Conservation (phyloP, 2,797 vertebrate genomes). For the Falco peregrinus region DNA sequence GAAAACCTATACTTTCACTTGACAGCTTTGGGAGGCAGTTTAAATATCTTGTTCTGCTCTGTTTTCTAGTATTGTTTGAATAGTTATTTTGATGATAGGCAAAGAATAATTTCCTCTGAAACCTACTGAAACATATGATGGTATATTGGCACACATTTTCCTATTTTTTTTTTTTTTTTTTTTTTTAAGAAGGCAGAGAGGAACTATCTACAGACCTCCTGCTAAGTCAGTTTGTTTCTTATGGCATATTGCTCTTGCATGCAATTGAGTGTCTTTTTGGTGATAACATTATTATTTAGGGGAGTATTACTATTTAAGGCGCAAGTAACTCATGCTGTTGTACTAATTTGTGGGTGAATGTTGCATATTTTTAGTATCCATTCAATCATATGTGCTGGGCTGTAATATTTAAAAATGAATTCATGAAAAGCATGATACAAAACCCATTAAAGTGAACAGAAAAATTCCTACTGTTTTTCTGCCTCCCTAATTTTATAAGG, state of each 20-base stretch:
- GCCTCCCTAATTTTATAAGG: not conserved
- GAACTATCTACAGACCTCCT: conserved; percentile 20
- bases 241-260: conserved; percentile 33
- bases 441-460: not conserved
- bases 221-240: conserved; percentile 36
- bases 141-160: not conserved
- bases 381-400: conserved; percentile 47
- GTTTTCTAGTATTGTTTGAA: not conserved
- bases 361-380: conserved; percentile 52
- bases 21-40: conserved; percentile 15
- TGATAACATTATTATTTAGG: conserved; percentile 36
- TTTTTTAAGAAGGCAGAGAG: not conserved
- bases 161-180: not conserved
- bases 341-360: conserved; percentile 52
- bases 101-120: not conserved
- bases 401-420: conserved; percentile 30
- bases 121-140: not conserved
- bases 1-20: conserved; percentile 36
- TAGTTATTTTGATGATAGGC: not conserved
- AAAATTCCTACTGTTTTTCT: not conserved
- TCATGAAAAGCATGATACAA: conserved; percentile 12
- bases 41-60: not conserved
- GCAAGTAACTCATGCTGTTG: conserved; percentile 26
- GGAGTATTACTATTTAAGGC: conserved; percentile 35
- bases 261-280: conserved; percentile 34